phyloP scores from a whole-genome alignment of 2,113 vertebrate genomes.

The Paradisaea rubra region DNA sequence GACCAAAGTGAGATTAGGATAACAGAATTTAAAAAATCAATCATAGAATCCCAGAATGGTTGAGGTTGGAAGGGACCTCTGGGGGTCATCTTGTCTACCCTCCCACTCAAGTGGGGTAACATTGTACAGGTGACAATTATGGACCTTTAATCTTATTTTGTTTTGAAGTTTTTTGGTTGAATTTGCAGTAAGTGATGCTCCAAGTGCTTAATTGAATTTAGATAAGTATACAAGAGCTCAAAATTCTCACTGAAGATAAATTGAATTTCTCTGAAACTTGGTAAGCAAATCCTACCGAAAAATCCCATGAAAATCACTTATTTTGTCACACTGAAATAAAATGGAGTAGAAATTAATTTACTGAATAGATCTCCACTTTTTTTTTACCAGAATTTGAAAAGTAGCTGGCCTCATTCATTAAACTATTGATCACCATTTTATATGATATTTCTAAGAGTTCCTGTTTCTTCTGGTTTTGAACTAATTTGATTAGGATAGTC shows the following conservation, averaged over 20 bases:
- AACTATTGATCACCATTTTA: neutral
- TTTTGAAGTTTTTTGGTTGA: neutral
- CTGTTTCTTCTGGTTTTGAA: neutral
- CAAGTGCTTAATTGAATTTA: neutral
- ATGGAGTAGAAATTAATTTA: neutral
- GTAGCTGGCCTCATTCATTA: neutral
- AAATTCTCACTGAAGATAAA: neutral
- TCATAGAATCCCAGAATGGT: neutral
- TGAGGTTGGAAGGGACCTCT: neutral
- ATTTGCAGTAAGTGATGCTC: neutral
- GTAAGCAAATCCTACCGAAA: neutral
- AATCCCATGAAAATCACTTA: neutral
- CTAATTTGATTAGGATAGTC: neutral
- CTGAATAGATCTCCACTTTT: neutral
- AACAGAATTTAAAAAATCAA: neutral
- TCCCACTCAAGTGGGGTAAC: fast-evolving
- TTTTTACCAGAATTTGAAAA: neutral
- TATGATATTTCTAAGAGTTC: neutral
- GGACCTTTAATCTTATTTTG: neutral
- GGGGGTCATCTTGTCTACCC: neutral
- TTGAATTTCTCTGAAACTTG: neutral
- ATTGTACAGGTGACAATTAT: neutral
- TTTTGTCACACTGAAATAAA: neutral
- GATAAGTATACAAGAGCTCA: neutral
- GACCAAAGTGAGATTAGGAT: neutral